phyloP scores from a whole-genome alignment of 2,888 invertebrate genomes.

The Scaptomyza tumidula region DNA sequence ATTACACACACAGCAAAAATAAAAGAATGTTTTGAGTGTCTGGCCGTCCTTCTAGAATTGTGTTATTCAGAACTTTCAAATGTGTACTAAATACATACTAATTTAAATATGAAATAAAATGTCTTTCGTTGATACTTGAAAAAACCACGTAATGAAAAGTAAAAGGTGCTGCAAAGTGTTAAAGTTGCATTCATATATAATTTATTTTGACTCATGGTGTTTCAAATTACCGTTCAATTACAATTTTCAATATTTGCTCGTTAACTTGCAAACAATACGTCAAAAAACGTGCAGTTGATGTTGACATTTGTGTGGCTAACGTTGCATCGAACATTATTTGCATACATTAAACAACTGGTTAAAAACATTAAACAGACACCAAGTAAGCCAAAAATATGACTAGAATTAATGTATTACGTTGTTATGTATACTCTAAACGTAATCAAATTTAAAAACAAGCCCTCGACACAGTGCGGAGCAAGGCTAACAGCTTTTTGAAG shows the following conservation, averaged over 20 bases:
- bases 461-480: slow-evolving; percentile 53
- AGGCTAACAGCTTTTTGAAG: slow-evolving; percentile 63
- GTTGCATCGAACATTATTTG: not conserved
- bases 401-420: slow-evolving; percentile 5
- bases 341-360: not conserved
- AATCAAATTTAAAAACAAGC: slow-evolving; percentile 30
- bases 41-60: not conserved
- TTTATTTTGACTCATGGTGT: slow-evolving; percentile 6
- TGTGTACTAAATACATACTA: not conserved
- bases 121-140: not conserved
- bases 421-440: slow-evolving; percentile 9
- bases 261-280: not conserved
- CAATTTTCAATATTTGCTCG: slow-evolving; percentile 17
- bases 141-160: not conserved
- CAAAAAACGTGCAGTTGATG: slow-evolving; percentile 1
- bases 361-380: not conserved
- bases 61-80: not conserved
- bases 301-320: not conserved
- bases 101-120: not conserved
- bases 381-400: slow-evolving; percentile 10
- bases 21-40: not conserved
- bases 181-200: not conserved
- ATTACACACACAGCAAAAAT: not conserved
- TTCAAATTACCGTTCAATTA: slow-evolving; percentile 35
- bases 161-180: not conserved